These are phyloP conservation scores for Aethes cnicana DNA, from an alignment of 2,888 invertebrate genomes.

Conservation along the genomic window DNA sequence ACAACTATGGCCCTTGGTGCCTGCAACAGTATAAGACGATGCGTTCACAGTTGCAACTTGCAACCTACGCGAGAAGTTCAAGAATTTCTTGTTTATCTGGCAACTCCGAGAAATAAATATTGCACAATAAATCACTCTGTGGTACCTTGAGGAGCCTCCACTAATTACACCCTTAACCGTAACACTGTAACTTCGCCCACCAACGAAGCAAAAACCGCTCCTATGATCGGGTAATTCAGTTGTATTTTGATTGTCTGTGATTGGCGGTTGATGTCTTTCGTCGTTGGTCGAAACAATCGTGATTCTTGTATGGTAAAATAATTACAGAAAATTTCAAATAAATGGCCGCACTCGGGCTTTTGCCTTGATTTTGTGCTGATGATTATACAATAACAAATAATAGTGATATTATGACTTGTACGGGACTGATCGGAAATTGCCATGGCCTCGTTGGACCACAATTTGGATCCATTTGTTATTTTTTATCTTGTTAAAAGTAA, in stretches of 20 bases:
- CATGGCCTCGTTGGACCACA: conserved; percentile 15
- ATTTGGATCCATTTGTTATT: not conserved
- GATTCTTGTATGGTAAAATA: conserved; percentile 51
- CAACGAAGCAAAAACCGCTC: not conserved
- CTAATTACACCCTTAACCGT: conserved; percentile 33
- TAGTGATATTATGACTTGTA: conserved; percentile 21
- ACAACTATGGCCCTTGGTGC: no score
- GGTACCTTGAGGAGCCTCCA: conserved; percentile 24
- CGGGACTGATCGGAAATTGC: conserved; percentile 18
- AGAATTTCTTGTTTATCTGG: conserved; percentile 5
- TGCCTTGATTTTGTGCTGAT: conserved; percentile 40
- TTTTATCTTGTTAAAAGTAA: not conserved
- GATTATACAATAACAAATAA: conserved; percentile 28
- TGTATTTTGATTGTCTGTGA: not conserved
- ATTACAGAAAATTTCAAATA: conserved; percentile 55
- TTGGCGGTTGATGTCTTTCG: conserved; percentile 23
- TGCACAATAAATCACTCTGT: conserved; percentile 28
- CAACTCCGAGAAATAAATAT: conserved; percentile 29
- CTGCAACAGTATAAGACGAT: no score
- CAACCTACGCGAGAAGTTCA: conserved; percentile 2
- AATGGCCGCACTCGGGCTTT: conserved; percentile 35
- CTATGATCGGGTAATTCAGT: not conserved
- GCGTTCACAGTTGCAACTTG: no score
- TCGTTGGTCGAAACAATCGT: conserved; percentile 30
- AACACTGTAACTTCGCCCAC: conserved; percentile 1